Evolutionary conservation across 2,888 invertebrate species (phyloP), one percentile per base, ranked within the genome.

Genomic region (Hipparchia sbordonii): DNA sequence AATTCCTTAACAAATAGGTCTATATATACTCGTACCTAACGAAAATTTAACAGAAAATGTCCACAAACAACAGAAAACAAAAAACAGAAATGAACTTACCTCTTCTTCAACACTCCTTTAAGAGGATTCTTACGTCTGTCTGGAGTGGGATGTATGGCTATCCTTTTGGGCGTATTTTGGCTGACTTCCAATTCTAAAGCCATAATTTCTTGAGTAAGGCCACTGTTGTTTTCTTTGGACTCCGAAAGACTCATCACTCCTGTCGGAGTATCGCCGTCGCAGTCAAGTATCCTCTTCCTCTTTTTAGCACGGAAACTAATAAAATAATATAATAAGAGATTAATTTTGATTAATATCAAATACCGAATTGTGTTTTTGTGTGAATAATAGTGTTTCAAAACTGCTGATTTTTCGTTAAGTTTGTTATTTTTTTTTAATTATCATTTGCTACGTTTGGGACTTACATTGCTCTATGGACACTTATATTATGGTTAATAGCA

Each of bases 201-300:
- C 86, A 95, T 94, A 57, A 96, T 96, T 84, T 96, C 96, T 81
- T 96, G 96, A 2, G 96, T 96, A 2, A 96, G 89, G 0, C 96
- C 96, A 61, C 96, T 96, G 80, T 94, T 94, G 72, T 94, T 93
- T 72, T 85, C 88, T 71, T 93, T 94, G 0, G 88, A 90, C 67
- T 91, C 91, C 1, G 83, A 80, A 10, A 93, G 82, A 74, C 90
- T 91, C 4, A 88, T 89, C 2, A 93, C 89, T 52, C 92, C 91
- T 2, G 92, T 92, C 0, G 93, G 92, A 6, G 91, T 92, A 51
- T 92, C 92, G 51, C 88, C 88, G 57, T 93, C 94, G 51, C 89
- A 90, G 54, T 93, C 94, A 65, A 95, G 80, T 83, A 95, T 94
- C 74, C 95, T 91, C 79, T 95, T 95, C 67, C 95, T 92, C 81